Percentiles rank a stretch among this genome's conserved stretches.
Evolutionary conservation across 2,888 invertebrate genomes (phyloP).

Genomic region (Helleia helle): DNA sequence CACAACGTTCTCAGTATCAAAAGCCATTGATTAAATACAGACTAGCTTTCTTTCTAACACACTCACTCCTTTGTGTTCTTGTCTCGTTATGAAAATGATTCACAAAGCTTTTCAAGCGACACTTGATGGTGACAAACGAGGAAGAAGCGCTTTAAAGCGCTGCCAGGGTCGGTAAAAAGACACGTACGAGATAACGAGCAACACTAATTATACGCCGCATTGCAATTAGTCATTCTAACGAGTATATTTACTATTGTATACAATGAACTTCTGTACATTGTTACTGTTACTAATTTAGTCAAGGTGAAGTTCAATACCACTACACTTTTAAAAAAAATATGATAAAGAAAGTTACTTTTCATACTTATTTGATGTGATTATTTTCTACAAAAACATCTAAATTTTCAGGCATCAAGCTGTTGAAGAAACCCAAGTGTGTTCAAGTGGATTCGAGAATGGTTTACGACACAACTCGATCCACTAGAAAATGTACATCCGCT

Average conservation of each 20-base stretch:
- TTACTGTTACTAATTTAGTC: no score
- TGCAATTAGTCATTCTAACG: constrained; percentile 5
- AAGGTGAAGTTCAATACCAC: background rate
- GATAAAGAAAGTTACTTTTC: no score
- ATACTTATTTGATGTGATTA: no score
- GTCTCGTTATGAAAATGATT: constrained; percentile 9
- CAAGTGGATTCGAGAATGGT: no score
- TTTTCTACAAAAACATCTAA: no score
- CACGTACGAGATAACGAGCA: constrained; percentile 9
- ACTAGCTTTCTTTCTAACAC: constrained; percentile 4
- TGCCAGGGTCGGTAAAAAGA: constrained; percentile 5
- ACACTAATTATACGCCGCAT: constrained; percentile 11
- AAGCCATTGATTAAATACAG: constrained; percentile 5
- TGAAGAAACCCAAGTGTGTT: no score
- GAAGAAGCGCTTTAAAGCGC: constrained; percentile 8
- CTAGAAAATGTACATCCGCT: no score
- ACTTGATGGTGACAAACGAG: constrained; percentile 11
- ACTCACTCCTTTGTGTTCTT: constrained; percentile 2
- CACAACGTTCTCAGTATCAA: background rate
- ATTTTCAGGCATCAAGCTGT: no score
- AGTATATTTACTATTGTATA: background rate
- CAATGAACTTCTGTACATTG: background rate
- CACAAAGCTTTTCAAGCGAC: constrained; percentile 11
- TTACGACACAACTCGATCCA: no score
- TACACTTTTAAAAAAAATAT: no score